Evolutionary conservation across 2,113 vertebrate species (phyloP).

Genomic region (Nyctereutes procyonoides): DNA sequence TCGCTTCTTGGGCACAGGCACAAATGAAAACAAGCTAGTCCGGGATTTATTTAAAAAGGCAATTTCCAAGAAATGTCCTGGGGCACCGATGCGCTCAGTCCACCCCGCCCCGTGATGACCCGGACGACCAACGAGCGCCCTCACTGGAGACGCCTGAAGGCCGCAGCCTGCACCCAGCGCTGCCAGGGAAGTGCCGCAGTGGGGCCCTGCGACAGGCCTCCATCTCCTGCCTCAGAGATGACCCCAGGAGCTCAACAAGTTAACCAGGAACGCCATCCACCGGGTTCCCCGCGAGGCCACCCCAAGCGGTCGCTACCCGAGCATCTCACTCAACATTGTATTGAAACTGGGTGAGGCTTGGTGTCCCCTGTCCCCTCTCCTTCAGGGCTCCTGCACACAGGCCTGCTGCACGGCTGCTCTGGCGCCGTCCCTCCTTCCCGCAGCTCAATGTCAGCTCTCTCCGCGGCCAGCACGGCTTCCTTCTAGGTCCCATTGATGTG

Average conservation of each 20-base stretch:
- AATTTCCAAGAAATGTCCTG: neutral
- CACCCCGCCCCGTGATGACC: neutral
- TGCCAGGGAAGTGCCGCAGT: no score
- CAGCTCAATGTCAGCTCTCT: neutral
- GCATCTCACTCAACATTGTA: rapidly evolving
- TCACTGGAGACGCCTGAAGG: rapidly evolving
- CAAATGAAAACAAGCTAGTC: neutral
- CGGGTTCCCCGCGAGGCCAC: neutral
- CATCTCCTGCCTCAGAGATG: rapidly evolving
- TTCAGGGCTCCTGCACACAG: neutral
- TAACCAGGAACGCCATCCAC: rapidly evolving
- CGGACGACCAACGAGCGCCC: rapidly evolving
- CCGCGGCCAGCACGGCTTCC: rapidly evolving
- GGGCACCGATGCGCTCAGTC: neutral
- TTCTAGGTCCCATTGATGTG: neutral
- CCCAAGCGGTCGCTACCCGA: rapidly evolving
- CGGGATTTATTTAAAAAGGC: neutral
- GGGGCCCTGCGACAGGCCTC: neutral
- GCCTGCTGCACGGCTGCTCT: no score
- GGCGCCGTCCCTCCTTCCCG: neutral
- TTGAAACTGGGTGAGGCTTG: neutral
- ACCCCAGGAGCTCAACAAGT: no score
- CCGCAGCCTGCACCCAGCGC: rapidly evolving
- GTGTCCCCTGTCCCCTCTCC: neutral
- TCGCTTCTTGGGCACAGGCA: neutral